Evolutionary conservation across 2,888 invertebrate species (phyloP), one percentile per base, ranked within the genome.

Genomic region (Listrodromus nycthemerus): DNA sequence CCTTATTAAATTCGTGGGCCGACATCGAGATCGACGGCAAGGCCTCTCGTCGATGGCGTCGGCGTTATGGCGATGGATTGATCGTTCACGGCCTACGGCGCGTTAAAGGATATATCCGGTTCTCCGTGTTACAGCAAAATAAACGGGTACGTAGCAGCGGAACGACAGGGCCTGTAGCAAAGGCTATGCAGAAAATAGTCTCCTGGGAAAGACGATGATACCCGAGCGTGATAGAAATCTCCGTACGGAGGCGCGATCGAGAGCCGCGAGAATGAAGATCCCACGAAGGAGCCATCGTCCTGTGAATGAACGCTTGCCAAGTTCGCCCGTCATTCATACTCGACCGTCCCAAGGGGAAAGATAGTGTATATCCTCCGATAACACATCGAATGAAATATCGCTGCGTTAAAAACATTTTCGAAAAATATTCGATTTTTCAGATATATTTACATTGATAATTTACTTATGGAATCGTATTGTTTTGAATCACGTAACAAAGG

Each of bases 71-170:
- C 19, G 52, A 45, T 76, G 76, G 83, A 83, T 83, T 80, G 83
- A 83, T 83, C 83, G 80, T 83, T 80, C 71, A 45, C 61, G 63
- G 66, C 71, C 76, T 75, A 61, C 55, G 41, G 73, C 71, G 37
- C 75, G 65, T 80, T 71, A 73, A 63, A 73, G 50, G 80, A 73
- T 83, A 83, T 63, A 80, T 76, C 80, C 80, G 70, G 69, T 80
- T 65, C 77, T 70, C 37, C 8, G 67, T 80, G 83, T 70, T 81
- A 76, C 63, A 50, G 67, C 50, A 37, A 63, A 48, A 58, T 67
- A 58, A 45, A 27, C 61, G 61, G 30, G 27, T 24, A 61, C 1
- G 30, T 61, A 61, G 1, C 27, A 16, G 61, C 27, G 30, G 27
- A 30, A 30, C 27, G 61, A 61, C 30, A 50, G 41, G 48, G n/a